Conservation (phyloP, 2,888 invertebrate species). For the Leucozona laternaria region DNA sequence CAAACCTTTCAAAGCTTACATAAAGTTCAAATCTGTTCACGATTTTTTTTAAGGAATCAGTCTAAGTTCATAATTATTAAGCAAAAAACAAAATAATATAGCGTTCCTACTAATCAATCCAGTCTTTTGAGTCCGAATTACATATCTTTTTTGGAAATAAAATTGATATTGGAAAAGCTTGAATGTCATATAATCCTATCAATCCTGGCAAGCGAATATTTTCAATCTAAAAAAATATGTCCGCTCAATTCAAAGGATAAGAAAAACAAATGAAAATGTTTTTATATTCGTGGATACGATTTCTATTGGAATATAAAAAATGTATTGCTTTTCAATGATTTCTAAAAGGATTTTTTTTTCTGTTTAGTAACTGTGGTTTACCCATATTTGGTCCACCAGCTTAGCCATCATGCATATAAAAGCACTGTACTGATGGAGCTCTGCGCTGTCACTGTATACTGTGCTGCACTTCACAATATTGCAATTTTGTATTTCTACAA, state of each 20-base stretch:
- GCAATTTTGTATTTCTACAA: constrained; percentile 53
- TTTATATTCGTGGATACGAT: neutral
- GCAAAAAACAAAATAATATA: no score
- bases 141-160: no score
- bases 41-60: no score
- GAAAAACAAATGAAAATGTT: neutral
- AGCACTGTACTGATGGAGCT: neutral
- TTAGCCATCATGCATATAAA: constrained; percentile 16
- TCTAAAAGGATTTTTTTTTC: constrained; percentile 4
- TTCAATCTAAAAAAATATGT: no score
- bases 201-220: no score
- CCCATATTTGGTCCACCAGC: neutral
- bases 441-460: neutral
- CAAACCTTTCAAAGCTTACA: no score
- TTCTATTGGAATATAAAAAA: constrained; percentile 2
- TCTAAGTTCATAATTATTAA: no score
- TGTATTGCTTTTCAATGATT: neutral
- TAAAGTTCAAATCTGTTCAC: no score
- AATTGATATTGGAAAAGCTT: no score
- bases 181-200: no score
- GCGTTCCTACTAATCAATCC: no score
- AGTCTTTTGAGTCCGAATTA: no score
- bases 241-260: neutral
- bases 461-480: constrained; percentile 55
- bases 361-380: constrained; percentile 6